Evolutionary conservation across 2,113 vertebrate genomes (phyloP), one percentile per base, ranked within the genome.

Genomic region (Sorex araneus): DNA sequence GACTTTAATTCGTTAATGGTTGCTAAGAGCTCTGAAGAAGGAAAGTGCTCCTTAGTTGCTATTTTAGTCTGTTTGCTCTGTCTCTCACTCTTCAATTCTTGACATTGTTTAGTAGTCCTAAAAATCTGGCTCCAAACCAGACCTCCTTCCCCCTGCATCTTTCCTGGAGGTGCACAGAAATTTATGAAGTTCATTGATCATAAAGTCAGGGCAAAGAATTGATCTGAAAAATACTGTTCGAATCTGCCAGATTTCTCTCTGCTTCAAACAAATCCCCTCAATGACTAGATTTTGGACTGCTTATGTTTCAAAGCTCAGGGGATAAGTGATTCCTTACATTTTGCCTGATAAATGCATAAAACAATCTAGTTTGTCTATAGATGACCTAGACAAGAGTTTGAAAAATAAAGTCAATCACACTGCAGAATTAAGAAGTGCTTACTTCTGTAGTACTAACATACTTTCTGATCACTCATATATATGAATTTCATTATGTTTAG

Each of bases 1-100:
- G 12, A 85, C 32, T 73, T 85, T 91, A 77, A 83, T 94, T 90
- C 88, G 63, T 81, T 93, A 88, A 87, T 91, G 43, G 16, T 70
- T 95, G 63, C 80, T 78, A 93, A 95, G 66, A 84, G 25, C 64
- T 93, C 78, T 83, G 66, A 94, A 60, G 66, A 83, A 64, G 66
- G 73, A 60, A 87, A 63, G 21, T 71, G 36, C 32, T 91, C 25
- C 79, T 88, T 80, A 70, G 34, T 91, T 93, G 82, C 50, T 92
- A 40, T 89, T 93, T 92, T 10, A 43, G n/a, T 80, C 28, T 87
- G 8, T 81, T 90, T 90, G n/a, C 45, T 84, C 45, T 32, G 69
- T 85, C 84, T 34, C 50, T 83, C 9, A 5, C 84, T 91, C 67
- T 82, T 73, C 88, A 81, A 81, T 77, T 71, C 47, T 86, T 78